Evolutionary conservation across 1,140 invertebrate species (phyloP).

Genomic region (Nasonia vitripennis): DNA sequence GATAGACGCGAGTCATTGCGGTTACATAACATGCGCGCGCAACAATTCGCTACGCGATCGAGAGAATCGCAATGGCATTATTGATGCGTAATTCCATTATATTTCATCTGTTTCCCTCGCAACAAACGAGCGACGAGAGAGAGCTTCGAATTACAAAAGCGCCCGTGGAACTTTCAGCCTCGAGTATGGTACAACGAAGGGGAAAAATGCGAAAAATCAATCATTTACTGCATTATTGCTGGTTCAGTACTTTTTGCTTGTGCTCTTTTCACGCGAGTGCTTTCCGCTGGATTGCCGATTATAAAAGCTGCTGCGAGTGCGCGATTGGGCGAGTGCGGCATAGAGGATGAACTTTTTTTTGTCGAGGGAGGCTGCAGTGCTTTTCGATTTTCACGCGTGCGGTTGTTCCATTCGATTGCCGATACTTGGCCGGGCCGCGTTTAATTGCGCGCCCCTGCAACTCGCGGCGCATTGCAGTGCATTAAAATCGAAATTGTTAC

Average conservation of each 20-base stretch:
- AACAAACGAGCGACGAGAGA: neutral
- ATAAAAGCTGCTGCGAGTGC: neutral
- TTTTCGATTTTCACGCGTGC: neutral
- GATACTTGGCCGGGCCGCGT: neutral
- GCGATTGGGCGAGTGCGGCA: neutral
- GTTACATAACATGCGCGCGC: neutral
- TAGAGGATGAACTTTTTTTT: neutral
- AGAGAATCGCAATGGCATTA: slow-evolving; percentile 16
- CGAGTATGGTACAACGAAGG: neutral
- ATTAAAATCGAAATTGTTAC: neutral
- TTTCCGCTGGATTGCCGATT: neutral
- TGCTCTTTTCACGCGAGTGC: neutral
- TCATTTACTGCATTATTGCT: slow-evolving; percentile 24
- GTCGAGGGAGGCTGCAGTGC: too few relatives aligned
- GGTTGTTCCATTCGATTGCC: neutral
- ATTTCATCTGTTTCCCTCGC: slow-evolving; percentile 16
- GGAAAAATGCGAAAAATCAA: neutral
- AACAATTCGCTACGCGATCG: neutral
- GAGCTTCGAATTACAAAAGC: neutral
- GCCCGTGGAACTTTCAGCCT: neutral
- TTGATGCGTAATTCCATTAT: slow-evolving; percentile 28
- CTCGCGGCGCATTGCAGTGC: neutral
- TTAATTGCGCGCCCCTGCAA: neutral
- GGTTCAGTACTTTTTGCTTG: neutral
- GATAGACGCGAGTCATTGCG: neutral